Base-by-base conservation (phyloP, 2,888 invertebrate species). In the Malacosoma neustria region DNA sequence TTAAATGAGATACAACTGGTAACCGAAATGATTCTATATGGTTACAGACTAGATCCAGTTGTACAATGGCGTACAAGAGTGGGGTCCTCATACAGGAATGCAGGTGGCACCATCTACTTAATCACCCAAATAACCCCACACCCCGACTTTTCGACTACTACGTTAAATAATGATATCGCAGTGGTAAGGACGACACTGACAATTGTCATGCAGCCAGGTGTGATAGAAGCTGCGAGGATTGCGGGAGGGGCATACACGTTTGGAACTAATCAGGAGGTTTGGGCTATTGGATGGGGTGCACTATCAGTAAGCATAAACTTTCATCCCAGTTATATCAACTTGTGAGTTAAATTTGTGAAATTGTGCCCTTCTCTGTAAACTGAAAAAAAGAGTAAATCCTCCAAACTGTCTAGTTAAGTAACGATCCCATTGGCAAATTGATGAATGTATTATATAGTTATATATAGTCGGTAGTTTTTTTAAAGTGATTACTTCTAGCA, bases 221-320 rank as follows among this genome's bases (percentile, higher is more conserved):
- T 56, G 0, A 61, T 66, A 1, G 58, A 62, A 34, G 41, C 56
- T 0, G 79, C 72, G 0, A 51, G 41, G 22, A 46, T 82, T 1
- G 62, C 63, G 2, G 80, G 76, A 0, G 41, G 53, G 0, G 61
- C 57, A 0, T 71, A 67, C 33, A 36, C 44, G 0, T 53, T 76
- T 12, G 34, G 37, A 1, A 49, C 41, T 3, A 61, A 62, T 29
- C 61, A 69, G 36, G 32, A 29, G 0, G 62, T 81, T 0, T 47
- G 39, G 38, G 81, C 71, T 32, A 69, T 77, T 30, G 82, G 81
- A 37, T 82, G 76, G 76, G 81, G 80, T 2, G 61, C 57, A 4
- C 52, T 54, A 1, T 54, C 61, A 34, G 79, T 77, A 50, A 67
- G 61, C 38, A 29, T n/a, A n/a, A n/a, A n/a, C n/a, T n/a, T n/a